Evolutionary conservation across 2,888 invertebrate species (phyloP).

Genomic region (Drymonia ruficornis): DNA sequence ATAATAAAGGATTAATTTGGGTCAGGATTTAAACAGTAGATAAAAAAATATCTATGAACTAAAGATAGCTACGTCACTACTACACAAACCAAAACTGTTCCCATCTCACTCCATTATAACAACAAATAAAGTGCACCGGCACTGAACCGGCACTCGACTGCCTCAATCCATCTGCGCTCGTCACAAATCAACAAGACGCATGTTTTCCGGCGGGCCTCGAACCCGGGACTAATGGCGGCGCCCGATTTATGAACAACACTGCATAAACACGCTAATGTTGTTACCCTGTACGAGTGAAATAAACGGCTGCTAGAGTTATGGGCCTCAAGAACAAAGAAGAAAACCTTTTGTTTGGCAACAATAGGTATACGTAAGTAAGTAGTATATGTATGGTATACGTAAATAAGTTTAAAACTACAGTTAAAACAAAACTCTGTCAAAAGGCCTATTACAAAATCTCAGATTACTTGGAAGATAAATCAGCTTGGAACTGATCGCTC

Average conservation of each 20-base stretch:
- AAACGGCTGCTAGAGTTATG: constrained; percentile 38
- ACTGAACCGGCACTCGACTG: constrained; percentile 31
- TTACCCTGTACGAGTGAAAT: constrained; percentile 54
- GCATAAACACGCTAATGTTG: constrained; percentile 62
- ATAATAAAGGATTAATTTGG: too few species aligned
- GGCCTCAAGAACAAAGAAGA: constrained; percentile 15
- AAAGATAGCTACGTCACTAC: background rate
- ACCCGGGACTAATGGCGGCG: constrained; percentile 67
- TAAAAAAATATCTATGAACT: too few species aligned
- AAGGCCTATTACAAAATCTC: too few species aligned
- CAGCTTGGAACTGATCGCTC: too few species aligned
- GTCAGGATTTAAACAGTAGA: too few species aligned
- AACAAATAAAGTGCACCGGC: constrained; percentile 9
- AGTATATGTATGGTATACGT: too few species aligned
- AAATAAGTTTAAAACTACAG: too few species aligned
- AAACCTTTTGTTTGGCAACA: constrained; percentile 8
- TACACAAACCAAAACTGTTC: too few species aligned
- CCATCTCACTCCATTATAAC: constrained; percentile 21
- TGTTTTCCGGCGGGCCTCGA: constrained; percentile 73
- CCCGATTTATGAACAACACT: constrained; percentile 68
- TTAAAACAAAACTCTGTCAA: too few species aligned
- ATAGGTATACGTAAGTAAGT: background rate
- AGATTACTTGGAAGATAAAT: too few species aligned
- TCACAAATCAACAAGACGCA: constrained; percentile 82
- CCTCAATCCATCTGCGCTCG: constrained; percentile 68